Conservation (phyloP, 1,140 invertebrate genomes). For the Drosophila cardini region DNA sequence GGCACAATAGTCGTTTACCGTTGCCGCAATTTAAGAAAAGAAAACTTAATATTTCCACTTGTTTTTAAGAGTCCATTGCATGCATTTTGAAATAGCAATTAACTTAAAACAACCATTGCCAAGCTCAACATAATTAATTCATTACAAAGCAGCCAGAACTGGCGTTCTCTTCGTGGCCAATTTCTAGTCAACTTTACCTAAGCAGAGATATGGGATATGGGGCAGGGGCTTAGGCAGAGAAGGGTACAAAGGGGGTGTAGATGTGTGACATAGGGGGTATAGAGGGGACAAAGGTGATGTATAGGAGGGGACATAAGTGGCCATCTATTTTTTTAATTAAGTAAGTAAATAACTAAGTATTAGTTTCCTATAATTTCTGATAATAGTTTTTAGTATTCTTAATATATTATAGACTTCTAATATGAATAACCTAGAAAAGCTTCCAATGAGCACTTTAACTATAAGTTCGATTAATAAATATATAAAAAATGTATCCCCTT, state of each 20-base stretch:
- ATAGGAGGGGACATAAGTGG: too few species aligned
- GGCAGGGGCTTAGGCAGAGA: neutral
- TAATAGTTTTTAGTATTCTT: too few species aligned
- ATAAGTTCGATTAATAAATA: too few species aligned
- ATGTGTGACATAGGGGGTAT: too few species aligned
- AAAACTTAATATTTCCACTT: conserved; percentile 29
- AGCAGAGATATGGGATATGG: neutral
- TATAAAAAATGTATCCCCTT: too few species aligned
- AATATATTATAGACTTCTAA: too few species aligned
- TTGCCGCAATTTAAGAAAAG: conserved; percentile 17
- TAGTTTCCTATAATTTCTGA: too few species aligned
- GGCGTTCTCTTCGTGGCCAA: conserved; percentile 32
- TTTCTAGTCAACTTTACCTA: conserved; percentile 24
- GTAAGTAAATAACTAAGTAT: too few species aligned
- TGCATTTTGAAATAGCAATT: conserved; percentile 65
- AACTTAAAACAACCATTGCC: conserved; percentile 53
- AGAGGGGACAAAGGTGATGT: too few species aligned
- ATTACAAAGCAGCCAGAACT: conserved; percentile 44
- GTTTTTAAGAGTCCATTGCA: conserved; percentile 22
- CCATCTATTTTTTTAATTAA: too few species aligned
- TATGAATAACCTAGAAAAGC: too few species aligned
- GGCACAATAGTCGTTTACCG: neutral
- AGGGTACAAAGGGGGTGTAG: neutral
- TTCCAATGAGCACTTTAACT: too few species aligned
- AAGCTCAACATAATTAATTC: conserved; percentile 64